Percentiles rank a stretch among this genome's conserved stretches.
phyloP scores from a whole-genome alignment of 2,888 invertebrate species.

The Caradrina kadenii region DNA sequence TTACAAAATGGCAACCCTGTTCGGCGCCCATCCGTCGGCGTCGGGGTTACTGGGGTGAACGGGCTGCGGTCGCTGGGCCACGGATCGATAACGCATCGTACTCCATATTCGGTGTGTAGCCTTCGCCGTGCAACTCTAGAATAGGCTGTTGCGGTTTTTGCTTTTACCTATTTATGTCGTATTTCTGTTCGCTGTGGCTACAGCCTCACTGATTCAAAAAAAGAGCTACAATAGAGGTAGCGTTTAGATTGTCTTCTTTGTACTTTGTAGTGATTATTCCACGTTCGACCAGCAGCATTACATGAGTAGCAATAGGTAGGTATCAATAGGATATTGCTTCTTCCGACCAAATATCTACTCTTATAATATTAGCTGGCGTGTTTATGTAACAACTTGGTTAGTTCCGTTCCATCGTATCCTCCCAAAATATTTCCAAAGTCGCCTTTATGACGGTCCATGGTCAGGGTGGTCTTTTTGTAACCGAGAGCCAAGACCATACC shows the following conservation, averaged over 20 bases:
- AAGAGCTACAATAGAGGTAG: background rate
- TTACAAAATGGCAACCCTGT: conserved; percentile 57
- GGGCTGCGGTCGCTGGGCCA: conserved; percentile 73
- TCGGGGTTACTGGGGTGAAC: conserved; percentile 84
- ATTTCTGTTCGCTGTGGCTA: background rate
- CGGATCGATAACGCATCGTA: conserved; percentile 79
- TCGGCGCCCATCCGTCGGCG: conserved; percentile 69
- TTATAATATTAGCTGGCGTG: background rate
- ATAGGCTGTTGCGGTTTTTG: conserved; percentile 55
- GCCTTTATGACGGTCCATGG: conserved; percentile 33
- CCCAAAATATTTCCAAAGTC: conserved; percentile 30
- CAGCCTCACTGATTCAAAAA: conserved; percentile 16
- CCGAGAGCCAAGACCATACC: conserved; percentile 25
- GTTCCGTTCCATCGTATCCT: background rate
- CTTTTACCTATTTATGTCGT: conserved; percentile 34
- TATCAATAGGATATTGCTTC: background rate
- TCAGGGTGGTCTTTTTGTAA: conserved; percentile 44
- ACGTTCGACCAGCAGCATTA: background rate
- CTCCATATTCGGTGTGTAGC: conserved; percentile 63
- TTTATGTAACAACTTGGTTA: background rate
- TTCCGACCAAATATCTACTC: background rate
- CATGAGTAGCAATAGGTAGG: background rate
- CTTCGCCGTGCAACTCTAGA: conserved; percentile 61
- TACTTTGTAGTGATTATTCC: background rate
- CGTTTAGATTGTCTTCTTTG: background rate